Evolutionary conservation across 1,140 invertebrate species (phyloP), one percentile per base, ranked within the genome.

Genomic region (Halotydeus destructor): DNA sequence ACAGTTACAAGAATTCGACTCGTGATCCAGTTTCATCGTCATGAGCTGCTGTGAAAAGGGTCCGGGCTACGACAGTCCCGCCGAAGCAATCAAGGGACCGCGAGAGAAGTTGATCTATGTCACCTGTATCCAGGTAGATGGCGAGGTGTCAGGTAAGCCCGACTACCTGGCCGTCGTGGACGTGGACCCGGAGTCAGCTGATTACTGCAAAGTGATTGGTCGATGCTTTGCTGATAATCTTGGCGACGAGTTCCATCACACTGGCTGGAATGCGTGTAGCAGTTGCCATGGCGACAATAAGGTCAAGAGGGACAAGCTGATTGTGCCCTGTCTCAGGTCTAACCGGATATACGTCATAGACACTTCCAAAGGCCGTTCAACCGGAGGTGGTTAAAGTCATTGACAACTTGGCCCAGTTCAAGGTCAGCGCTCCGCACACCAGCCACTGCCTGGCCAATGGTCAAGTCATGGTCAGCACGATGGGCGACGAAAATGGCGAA

Each of bases 261-360:
- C 73, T 14, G 89, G 88, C 0, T 96, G 88, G 88, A 96, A 96
- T 56, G 71, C 83, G 6, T 97, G 89, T 57, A 86, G 82, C 48
- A 88, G 83, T 60, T 93, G 85, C 57, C 65, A 74, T 56, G 65
- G 66, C 32, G 71, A 75, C 47, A 52, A 62, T 0, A 61, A 65
- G 0, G 66, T 71, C 9, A 71, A 70, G 44, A 61, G 85, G 24
- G 69, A 84, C 54, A 71, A 75, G 21, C 55, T 97, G 12, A 70
- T 97, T 8, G 54, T 94, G 22, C 88, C 89, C 0, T 68, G 71
- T 42, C 55, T 97, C 0, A 70, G 74, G 49, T 84, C 79, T 3
- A 73, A 79, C 53, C 70, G 83, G 33, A 69, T 96, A 32, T 93
- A 91, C 54, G 64, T 86, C 36, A 58, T 94, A 5, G 84, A 94